Percentiles rank a stretch among this genome's conserved stretches.
These are phyloP conservation scores for Strix uralensis DNA, from an alignment of 2,113 vertebrate species.

Conservation along the genomic window DNA sequence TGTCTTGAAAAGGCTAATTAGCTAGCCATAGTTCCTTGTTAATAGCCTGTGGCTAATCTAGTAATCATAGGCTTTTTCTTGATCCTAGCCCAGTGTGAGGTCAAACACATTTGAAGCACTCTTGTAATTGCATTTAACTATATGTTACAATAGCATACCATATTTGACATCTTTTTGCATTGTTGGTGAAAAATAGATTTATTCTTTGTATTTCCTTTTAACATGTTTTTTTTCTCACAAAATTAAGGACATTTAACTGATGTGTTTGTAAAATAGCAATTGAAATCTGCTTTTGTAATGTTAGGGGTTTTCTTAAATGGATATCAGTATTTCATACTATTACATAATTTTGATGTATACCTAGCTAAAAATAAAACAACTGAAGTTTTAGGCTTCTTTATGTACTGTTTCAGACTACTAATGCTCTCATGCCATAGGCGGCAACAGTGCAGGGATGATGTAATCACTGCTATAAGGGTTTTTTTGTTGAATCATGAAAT, in stretches of 20 bases:
- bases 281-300: neutral
- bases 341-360: neutral
- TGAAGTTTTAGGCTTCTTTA: neutral
- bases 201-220: neutral
- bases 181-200: neutral
- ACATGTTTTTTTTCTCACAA: neutral
- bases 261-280: neutral
- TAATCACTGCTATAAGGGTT: neutral
- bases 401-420: neutral
- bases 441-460: neutral
- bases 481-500: slow-evolving; percentile 1
- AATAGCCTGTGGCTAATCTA: too few species aligned
- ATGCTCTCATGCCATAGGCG: neutral
- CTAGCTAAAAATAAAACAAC: neutral
- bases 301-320: neutral
- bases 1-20: neutral
- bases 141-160: neutral
- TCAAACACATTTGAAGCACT: neutral
- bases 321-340: neutral
- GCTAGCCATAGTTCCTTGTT: neutral
- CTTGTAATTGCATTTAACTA: neutral
- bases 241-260: neutral
- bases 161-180: neutral
- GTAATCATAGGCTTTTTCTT: neutral
- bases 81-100: neutral